A percentile compares a stretch with the other conserved stretches of the same genome.
These are phyloP conservation scores for Pseudococcus viburni DNA, from an alignment of 2,888 invertebrate species.

Conservation along the genomic window DNA sequence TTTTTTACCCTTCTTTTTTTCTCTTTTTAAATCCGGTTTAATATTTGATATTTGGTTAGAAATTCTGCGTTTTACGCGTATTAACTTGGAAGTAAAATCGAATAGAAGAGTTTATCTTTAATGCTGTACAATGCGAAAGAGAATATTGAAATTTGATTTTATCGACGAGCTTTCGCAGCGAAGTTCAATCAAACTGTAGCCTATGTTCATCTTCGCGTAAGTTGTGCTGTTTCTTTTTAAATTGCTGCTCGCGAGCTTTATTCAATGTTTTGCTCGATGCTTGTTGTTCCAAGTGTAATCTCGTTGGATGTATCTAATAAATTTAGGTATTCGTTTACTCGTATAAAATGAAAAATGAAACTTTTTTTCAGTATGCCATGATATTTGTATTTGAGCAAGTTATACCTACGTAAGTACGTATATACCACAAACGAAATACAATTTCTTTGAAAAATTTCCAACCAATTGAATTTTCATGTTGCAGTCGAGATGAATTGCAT, in stretches of 20 bases:
- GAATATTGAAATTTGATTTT: constrained; percentile 10
- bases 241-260: neutral
- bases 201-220: neutral
- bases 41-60: constrained; percentile 18
- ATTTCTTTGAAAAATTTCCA: neutral
- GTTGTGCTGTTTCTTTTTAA: neutral
- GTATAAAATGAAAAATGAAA: neutral
- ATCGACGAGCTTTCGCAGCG: neutral
- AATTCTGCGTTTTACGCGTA: neutral
- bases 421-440: neutral
- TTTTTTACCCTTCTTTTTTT: neutral
- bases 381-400: no score
- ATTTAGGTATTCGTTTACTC: neutral
- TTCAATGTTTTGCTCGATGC: neutral
- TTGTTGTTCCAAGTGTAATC: neutral
- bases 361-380: no score
- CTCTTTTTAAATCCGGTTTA: constrained; percentile 13
- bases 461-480: neutral
- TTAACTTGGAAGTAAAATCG: neutral
- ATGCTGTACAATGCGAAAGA: neutral
- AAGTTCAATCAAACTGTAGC: neutral
- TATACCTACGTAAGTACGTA: no score
- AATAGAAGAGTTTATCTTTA: neutral
- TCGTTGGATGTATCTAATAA: neutral
- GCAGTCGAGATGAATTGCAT: neutral